phyloP scores from a whole-genome alignment of 2,888 invertebrate genomes.

The Heterodera filipjevi region DNA sequence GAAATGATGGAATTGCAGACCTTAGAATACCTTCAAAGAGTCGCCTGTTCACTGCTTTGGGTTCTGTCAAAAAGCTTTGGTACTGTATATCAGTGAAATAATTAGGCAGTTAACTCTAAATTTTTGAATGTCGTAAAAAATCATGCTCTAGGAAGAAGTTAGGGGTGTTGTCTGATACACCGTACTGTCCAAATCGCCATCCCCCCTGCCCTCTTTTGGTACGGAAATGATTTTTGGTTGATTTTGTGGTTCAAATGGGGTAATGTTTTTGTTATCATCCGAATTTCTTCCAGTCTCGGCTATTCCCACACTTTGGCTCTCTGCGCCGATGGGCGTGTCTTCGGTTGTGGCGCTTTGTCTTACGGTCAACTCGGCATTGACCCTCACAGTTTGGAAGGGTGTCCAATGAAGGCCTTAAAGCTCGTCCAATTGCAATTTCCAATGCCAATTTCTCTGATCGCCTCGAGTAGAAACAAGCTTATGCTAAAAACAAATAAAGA shows the following conservation, averaged over 20 bases:
- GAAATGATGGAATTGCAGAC: constrained; percentile 38
- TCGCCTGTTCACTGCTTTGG: neutral
- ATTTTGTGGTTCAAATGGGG: too few species aligned
- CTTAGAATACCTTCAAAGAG: constrained; percentile 14
- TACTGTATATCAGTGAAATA: too few species aligned
- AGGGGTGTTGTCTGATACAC: too few species aligned
- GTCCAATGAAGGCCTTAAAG: neutral
- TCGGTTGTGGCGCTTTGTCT: constrained; percentile 41
- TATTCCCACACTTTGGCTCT: constrained; percentile 44
- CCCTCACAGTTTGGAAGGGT: constrained; percentile 21
- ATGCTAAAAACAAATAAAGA: neutral
- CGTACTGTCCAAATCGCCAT: too few species aligned
- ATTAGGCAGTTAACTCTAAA: too few species aligned
- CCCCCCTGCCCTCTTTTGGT: too few species aligned
- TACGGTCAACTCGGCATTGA: constrained; percentile 39
- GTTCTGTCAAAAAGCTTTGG: constrained; percentile 10
- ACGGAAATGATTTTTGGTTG: too few species aligned
- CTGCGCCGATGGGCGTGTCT: constrained; percentile 37
- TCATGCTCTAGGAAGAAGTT: too few species aligned
- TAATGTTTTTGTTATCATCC: too few species aligned
- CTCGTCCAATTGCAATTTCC: constrained; percentile 27
- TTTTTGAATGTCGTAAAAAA: too few species aligned
- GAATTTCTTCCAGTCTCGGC: constrained; percentile 36
- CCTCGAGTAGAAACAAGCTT: neutral
- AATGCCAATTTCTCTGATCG: constrained; percentile 35